A percentile compares a stretch with the other conserved stretches of the same genome.
Evolutionary conservation across 2,888 invertebrate species (phyloP).

Genomic region (Limnephilus lunatus): DNA sequence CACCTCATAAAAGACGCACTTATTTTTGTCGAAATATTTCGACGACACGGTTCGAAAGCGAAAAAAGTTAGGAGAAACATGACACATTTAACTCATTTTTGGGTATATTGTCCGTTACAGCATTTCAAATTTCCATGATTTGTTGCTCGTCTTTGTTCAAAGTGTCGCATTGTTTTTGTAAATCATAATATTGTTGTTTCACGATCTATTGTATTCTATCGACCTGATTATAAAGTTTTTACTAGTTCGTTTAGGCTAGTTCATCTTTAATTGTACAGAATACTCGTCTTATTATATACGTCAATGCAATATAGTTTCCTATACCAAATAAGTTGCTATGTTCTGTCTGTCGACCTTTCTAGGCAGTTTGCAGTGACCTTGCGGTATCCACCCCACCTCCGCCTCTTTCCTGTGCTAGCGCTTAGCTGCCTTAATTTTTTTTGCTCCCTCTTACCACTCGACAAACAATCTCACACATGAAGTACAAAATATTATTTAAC

Average conservation of each 20-base stretch:
- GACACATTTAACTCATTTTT: no score
- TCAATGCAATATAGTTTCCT: slow-evolving; percentile 11
- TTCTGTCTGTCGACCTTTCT: slow-evolving; percentile 59
- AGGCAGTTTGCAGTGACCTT: slow-evolving; percentile 60
- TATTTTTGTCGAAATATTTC: no score
- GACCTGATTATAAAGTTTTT: no score
- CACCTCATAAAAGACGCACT: no score
- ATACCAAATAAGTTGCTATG: background rate
- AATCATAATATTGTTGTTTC: no score
- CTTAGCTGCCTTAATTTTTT: background rate
- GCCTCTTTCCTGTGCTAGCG: slow-evolving; percentile 28
- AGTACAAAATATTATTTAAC: background rate
- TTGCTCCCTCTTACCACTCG: background rate
- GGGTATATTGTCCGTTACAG: no score
- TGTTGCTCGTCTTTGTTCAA: no score
- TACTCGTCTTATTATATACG: background rate
- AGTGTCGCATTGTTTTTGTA: no score
- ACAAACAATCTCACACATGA: background rate
- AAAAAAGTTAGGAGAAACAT: no score
- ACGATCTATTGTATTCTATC: background rate
- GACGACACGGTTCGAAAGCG: no score
- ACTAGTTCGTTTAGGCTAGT: background rate
- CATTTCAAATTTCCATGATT: no score
- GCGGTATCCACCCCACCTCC: slow-evolving; percentile 43
- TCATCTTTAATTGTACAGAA: background rate